Conservation (phyloP, 2,113 vertebrate species). For the Cricetomys ansorgei region DNA sequence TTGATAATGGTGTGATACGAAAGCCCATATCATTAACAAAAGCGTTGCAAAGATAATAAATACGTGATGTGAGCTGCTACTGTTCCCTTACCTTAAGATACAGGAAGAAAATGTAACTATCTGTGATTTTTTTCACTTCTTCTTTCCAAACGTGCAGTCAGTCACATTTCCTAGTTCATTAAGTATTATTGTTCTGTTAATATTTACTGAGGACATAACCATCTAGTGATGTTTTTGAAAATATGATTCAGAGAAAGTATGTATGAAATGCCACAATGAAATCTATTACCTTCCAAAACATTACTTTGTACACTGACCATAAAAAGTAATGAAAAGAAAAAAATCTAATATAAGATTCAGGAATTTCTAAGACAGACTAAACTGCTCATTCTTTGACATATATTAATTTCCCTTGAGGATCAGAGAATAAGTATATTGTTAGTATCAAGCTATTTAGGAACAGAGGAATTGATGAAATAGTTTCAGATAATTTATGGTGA, state of each 20-base stretch:
- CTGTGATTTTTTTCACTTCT: neutral
- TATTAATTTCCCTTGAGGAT: slow-evolving; percentile 35
- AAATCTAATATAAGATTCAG: neutral
- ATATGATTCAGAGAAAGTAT: neutral
- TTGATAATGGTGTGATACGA: neutral
- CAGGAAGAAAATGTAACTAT: neutral
- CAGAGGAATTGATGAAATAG: neutral
- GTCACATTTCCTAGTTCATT: neutral
- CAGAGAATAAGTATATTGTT: slow-evolving; percentile 41
- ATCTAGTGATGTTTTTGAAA: slow-evolving; percentile 21
- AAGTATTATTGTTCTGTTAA: slow-evolving; percentile 37
- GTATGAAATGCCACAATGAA: neutral
- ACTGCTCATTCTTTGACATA: slow-evolving; percentile 30
- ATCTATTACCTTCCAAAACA: neutral
- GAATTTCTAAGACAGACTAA: neutral
- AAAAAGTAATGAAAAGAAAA: neutral
- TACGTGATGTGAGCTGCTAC: neutral
- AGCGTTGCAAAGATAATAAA: neutral
- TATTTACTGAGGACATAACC: neutral
- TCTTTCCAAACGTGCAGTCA: neutral
- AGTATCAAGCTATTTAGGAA: neutral
- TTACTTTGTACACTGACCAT: neutral
- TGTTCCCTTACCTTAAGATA: neutral
- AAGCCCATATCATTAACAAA: neutral
- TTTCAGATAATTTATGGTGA: slow-evolving; percentile 38